A percentile compares a stretch with the other conserved stretches of the same genome.
Evolutionary conservation across 1,140 invertebrate genomes (phyloP).

Genomic region (Bradynema listronoti): DNA sequence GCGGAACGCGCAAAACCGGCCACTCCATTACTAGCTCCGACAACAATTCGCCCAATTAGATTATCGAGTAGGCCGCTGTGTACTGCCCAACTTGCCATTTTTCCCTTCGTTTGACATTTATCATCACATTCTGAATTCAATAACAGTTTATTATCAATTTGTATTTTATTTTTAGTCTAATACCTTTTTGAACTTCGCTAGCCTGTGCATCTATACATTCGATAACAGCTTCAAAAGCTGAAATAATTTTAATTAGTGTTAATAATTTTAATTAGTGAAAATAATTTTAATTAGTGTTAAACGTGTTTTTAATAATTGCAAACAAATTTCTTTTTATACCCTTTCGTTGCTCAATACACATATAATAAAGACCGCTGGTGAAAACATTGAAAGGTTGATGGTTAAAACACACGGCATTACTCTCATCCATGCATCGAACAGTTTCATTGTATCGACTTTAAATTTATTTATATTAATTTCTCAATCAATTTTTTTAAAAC

Average conservation of each 20-base stretch:
- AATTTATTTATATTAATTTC: background rate
- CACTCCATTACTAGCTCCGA: background rate
- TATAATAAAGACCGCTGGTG: conserved; percentile 24
- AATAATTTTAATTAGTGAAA: too few relatives aligned
- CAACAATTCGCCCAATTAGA: conserved; percentile 10
- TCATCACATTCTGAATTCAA: conserved; percentile 29
- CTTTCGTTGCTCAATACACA: conserved; percentile 27
- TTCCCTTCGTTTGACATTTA: conserved; percentile 17
- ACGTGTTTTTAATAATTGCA: too few relatives aligned
- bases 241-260: too few relatives aligned
- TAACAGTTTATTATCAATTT: too few relatives aligned
- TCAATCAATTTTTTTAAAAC: background rate
- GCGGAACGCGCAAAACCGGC: background rate
- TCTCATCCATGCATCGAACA: conserved; percentile 15
- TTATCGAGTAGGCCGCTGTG: conserved; percentile 24
- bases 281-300: too few relatives aligned
- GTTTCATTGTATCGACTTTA: conserved; percentile 28
- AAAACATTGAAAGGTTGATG: conserved; percentile 25
- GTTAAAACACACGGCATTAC: conserved; percentile 11
- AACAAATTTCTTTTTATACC: too few relatives aligned
- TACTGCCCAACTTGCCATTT: conserved; percentile 23
- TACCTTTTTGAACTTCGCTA: too few relatives aligned
- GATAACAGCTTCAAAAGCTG: conserved; percentile 26
- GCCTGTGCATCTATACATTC: conserved; percentile 25
- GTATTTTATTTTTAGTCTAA: too few relatives aligned